Percentiles rank a stretch among this genome's conserved stretches.
These are phyloP conservation scores for Pachypanchax playfairii DNA, from an alignment of 2,113 vertebrate genomes.

Conservation along the genomic window DNA sequence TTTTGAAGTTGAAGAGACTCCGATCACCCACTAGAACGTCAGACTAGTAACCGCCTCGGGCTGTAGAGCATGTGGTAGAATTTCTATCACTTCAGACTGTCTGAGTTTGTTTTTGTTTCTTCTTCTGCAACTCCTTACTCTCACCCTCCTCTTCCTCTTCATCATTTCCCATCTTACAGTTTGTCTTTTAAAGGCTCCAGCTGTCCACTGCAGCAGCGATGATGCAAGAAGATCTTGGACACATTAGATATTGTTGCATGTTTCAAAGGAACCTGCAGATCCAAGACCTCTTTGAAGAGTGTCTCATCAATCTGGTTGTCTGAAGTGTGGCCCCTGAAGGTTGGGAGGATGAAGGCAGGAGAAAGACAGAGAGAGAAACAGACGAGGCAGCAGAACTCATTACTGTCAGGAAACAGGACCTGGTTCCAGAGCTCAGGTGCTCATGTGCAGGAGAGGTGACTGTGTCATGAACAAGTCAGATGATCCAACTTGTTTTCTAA, in stretches of 20 bases:
- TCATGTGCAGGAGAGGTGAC: too few species aligned
- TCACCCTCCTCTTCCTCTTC: background rate
- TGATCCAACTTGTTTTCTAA: too few species aligned
- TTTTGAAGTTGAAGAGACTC: too few species aligned
- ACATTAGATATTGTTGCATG: slow-evolving; percentile 10
- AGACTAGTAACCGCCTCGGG: background rate
- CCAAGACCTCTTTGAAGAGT: slow-evolving; percentile 30
- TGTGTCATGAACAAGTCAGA: too few species aligned
- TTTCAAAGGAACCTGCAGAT: slow-evolving; percentile 26
- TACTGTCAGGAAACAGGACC: background rate
- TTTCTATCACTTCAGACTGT: background rate
- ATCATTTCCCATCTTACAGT: background rate
- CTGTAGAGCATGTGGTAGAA: background rate
- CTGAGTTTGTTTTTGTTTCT: background rate
- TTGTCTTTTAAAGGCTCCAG: background rate
- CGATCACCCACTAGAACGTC: background rate
- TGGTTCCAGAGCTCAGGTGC: slow-evolving; percentile 5
- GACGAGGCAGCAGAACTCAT: slow-evolving; percentile 6
- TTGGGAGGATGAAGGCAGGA: background rate
- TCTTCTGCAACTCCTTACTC: background rate
- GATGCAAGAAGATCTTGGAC: slow-evolving; percentile 12
- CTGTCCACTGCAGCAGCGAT: slow-evolving; percentile 7
- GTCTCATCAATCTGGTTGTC: slow-evolving; percentile 31
- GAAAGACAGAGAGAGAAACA: background rate
- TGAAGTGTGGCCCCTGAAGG: slow-evolving; percentile 22